phyloP scores from a whole-genome alignment of 1,140 invertebrate species.

The Magallana angulata region DNA sequence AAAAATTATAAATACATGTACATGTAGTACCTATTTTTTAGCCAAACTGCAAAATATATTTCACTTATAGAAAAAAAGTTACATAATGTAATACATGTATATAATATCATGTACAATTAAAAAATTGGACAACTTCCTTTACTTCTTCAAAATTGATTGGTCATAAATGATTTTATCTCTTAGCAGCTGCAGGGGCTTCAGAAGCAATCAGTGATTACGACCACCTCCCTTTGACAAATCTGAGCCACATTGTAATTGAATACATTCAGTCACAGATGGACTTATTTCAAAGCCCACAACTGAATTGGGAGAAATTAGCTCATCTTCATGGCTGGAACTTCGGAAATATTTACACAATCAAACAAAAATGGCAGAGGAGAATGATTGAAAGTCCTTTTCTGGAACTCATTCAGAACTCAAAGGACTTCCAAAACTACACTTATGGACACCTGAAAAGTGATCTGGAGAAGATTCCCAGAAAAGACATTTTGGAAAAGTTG shows the following conservation, averaged over 20 bases:
- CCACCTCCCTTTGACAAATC: background rate
- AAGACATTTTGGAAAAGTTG: slow-evolving; percentile 48
- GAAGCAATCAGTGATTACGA: background rate
- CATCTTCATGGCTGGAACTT: slow-evolving; percentile 45
- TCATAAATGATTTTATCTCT: background rate
- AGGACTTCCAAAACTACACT: slow-evolving; percentile 50
- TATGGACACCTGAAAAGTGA: slow-evolving; percentile 40
- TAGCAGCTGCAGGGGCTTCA: slow-evolving; percentile 24
- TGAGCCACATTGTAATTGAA: slow-evolving; percentile 36
- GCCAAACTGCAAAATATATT: too few relatives aligned
- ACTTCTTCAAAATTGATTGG: too few relatives aligned
- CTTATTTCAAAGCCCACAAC: background rate
- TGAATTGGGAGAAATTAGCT: slow-evolving; percentile 43
- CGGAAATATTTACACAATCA: slow-evolving; percentile 28
- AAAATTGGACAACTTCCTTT: too few relatives aligned
- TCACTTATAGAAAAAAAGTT: too few relatives aligned
- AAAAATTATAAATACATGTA: too few relatives aligned
- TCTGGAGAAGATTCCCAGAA: slow-evolving; percentile 45
- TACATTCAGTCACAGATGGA: slow-evolving; percentile 37
- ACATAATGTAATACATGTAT: too few relatives aligned
- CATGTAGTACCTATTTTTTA: too few relatives aligned
- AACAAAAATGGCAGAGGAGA: slow-evolving; percentile 41
- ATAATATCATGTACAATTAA: too few relatives aligned
- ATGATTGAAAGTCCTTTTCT: slow-evolving; percentile 51
- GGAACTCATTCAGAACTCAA: slow-evolving; percentile 31